Evolutionary conservation across 1,140 invertebrate genomes (phyloP), one percentile per base, ranked within the genome.

Genomic region (Philopotamus ludificatus): DNA sequence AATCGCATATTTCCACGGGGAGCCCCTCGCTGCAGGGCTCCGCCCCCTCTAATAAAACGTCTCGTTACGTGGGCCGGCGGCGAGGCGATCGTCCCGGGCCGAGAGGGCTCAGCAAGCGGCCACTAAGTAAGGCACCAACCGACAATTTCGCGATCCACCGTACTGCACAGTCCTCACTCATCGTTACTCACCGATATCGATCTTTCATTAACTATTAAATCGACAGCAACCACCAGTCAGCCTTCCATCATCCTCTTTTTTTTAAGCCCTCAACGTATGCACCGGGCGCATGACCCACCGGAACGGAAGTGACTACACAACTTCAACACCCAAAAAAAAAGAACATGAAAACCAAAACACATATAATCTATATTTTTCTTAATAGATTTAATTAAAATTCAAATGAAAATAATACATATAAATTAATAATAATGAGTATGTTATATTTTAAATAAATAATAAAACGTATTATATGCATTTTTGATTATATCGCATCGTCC

Each of bases 31-130:
- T 1, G 1, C n/a, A 39, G 8, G 41, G 20, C 3, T 16, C 34
- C 63, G 63, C 63, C 63, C 63, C 53, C 63, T 44, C 53, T 55
- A 65, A 65, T 65, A 65, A 65, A 65, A 55, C 51, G 63, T 65
- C 63, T 65, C 63, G 63, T 65, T 65, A 65, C 4, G 41, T 58
- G 41, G 26, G 44, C 45, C 25, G 23, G 20, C 25, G 22, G 45
- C 55, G 55, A 58, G 18, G 23, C 51, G 25, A 54, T 12, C 47
- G 21, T 12, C 20, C 51, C 18, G 44, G 44, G 44, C 44, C 53
- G 53, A 57, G 16, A 26, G 15, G 53, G 26, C 21, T 18, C 53
- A 4, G 51, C 8, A 12, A 39, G 57, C n/a, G n/a, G n/a, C n/a
- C n/a, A n/a, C n/a, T 60, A 60, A 60, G 57, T 60, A 60, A 60